Conservation (phyloP, 1,140 invertebrate genomes). For the Eupeodes corollae region DNA sequence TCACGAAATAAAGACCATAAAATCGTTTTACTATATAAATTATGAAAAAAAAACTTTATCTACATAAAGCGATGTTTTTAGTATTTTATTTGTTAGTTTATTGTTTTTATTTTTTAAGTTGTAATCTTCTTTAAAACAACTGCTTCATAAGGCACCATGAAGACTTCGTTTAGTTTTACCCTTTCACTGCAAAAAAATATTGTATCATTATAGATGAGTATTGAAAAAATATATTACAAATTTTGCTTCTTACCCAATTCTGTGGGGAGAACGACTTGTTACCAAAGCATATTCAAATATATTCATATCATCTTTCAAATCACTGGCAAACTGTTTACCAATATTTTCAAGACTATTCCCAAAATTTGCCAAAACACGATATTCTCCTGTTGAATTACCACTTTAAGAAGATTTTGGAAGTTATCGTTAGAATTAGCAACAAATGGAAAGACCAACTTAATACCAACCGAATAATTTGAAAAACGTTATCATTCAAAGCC, state of each 20-base stretch:
- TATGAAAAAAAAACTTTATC: no score
- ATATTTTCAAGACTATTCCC: no score
- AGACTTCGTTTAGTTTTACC: slow-evolving; percentile 15
- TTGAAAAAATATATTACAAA: not conserved
- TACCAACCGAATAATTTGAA: slow-evolving; percentile 39
- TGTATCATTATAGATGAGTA: not conserved
- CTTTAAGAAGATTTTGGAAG: no score
- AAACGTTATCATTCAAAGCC: slow-evolving; percentile 33
- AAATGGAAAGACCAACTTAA: slow-evolving; percentile 1
- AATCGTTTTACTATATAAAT: no score
- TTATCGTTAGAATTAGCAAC: slow-evolving; percentile 33
- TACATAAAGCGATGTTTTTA: no score
- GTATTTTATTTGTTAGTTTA: no score
- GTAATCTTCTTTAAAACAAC: slow-evolving; percentile 25
- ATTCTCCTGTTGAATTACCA: no score
- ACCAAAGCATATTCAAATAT: slow-evolving; percentile 22
- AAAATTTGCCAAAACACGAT: not conserved
- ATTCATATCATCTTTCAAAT: slow-evolving; percentile 9
- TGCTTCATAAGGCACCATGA: slow-evolving; percentile 29
- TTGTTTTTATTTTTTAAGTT: not conserved
- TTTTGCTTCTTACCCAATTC: not conserved
- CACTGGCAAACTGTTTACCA: not conserved
- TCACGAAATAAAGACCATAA: no score
- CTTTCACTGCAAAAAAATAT: slow-evolving; percentile 11
- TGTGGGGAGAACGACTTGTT: slow-evolving; percentile 21